Evolutionary conservation across 2,113 vertebrate genomes (phyloP).

Genomic region (Aldabrachelys gigantea): DNA sequence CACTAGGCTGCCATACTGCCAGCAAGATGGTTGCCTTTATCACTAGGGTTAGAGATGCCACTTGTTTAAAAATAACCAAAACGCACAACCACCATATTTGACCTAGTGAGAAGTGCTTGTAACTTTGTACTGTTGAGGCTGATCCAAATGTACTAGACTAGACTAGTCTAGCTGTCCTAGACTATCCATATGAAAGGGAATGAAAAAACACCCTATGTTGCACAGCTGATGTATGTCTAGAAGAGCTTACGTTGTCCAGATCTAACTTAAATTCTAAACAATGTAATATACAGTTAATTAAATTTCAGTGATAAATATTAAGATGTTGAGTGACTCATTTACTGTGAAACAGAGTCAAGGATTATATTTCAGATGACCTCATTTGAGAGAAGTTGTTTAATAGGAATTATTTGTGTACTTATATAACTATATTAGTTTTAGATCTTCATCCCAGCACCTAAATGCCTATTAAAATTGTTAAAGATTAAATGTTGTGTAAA

Average conservation of each 20-base stretch:
- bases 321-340: not conserved
- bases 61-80: conserved; percentile 8
- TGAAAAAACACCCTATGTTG: not conserved
- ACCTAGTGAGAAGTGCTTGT: not conserved
- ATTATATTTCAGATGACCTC: conserved; percentile 6
- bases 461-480: not conserved
- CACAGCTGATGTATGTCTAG: not conserved
- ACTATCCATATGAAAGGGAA: not conserved
- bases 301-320: conserved; percentile 1
- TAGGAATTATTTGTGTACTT: conserved; percentile 1
- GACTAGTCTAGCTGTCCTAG: not conserved
- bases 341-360: not conserved
- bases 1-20: not conserved
- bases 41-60: not conserved
- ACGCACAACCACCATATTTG: not conserved
- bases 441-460: not conserved
- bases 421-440: not conserved
- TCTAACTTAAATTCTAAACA: not conserved
- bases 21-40: not conserved
- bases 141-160: not conserved
- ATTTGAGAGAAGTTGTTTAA: not conserved
- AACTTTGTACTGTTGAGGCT: not conserved
- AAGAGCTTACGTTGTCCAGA: not conserved
- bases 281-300: not conserved
- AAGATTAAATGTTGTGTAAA: not conserved